phyloP scores from a whole-genome alignment of 2,797 vertebrate species.

The Distichodus sexfasciatus region DNA sequence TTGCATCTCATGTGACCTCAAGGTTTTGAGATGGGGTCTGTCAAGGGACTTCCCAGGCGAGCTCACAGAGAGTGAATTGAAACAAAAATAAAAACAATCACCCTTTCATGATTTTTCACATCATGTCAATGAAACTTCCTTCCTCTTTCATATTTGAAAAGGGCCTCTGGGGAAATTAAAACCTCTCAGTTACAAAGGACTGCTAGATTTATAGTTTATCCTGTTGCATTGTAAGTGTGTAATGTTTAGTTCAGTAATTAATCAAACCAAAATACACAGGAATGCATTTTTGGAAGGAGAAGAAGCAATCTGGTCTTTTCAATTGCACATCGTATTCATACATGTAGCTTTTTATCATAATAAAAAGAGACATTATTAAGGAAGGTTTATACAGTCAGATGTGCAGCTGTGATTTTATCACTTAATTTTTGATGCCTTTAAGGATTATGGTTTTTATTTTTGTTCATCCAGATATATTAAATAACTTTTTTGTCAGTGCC shows the following conservation, averaged over 20 bases:
- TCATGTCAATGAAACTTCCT: slow-evolving; percentile 9
- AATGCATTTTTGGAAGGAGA: background rate
- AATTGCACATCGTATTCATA: background rate
- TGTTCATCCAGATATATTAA: background rate
- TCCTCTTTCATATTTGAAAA: slow-evolving; percentile 15
- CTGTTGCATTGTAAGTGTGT: too few relatives aligned
- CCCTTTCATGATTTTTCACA: background rate
- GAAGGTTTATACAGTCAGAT: background rate
- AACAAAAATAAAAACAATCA: background rate
- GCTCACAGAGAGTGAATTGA: slow-evolving; percentile 21
- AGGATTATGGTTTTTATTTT: too few relatives aligned
- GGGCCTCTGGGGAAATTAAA: background rate
- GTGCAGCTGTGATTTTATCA: background rate
- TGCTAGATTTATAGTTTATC: background rate
- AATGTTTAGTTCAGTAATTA: too few relatives aligned
- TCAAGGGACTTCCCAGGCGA: slow-evolving; percentile 53
- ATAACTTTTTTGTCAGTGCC: background rate
- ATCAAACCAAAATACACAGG: too few relatives aligned
- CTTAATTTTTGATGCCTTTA: too few relatives aligned
- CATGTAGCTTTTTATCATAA: background rate
- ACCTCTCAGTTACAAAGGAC: background rate
- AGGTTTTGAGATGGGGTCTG: background rate
- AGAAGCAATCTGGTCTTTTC: background rate
- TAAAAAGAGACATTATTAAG: background rate
- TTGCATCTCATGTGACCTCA: background rate